Base-by-base conservation (phyloP, 2,797 vertebrate species). In the Botia almorhae region DNA sequence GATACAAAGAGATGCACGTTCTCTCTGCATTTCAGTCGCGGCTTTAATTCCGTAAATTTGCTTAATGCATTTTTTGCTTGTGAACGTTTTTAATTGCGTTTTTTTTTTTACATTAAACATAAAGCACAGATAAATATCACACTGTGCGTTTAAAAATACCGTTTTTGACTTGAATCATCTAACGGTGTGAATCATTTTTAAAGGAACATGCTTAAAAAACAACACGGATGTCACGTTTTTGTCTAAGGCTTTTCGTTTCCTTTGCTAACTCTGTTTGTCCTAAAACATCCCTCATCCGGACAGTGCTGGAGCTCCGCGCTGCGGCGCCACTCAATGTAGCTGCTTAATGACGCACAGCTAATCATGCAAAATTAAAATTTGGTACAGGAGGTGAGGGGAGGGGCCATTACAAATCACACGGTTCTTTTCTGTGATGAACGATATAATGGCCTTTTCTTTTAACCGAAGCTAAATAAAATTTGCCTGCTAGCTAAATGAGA, bases 351-450 rank as follows among this genome's bases (percentile, higher is more conserved):
- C 94, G 95, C 96, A 97, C 94, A 96, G 96, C 96, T 99, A 98
- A 98, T 98, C 96, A 97, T 97, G 96, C 95, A 96, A 97, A 98
- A 98, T 97, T 97, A 96, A 96, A 97, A 97, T 96, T 96, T 96
- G 95, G 95, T 93, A 93, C 92, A 10, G 77, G 82, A 82, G 84
- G 80, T 56, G 74, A 60, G 61, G 69, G 61, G 81, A 80, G 79
- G 74, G 85, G 93, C 92, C 93, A 91, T 93, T 94, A 94, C 93
- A 93, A 95, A 96, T 96, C 96, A 97, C 96, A 96, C 94, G 94
- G 94, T 94, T 94, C 94, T 93, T 94, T 92, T 91, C 93, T 89
- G 93, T 95, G 95, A 96, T 96, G 95, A 97, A 95, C 94, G 94
- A 92, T 92, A 92, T 95, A 96, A 97, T 96, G 94, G 95, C 93